Conservation (phyloP, 2,113 vertebrate species). For the Hemibagrus wyckioides region DNA sequence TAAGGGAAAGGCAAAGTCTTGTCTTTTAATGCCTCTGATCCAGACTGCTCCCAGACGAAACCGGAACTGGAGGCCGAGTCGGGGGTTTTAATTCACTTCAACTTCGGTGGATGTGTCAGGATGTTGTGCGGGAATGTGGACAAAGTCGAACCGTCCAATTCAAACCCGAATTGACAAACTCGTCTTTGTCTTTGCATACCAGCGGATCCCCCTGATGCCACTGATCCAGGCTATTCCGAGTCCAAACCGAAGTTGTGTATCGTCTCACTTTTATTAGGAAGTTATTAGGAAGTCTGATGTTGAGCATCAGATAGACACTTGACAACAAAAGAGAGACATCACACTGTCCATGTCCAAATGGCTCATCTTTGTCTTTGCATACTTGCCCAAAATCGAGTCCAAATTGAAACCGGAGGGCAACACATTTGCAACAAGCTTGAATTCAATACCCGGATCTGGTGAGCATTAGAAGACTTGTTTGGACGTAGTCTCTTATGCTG, state of each 20-base stretch:
- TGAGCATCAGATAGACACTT: too few species aligned
- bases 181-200: background rate
- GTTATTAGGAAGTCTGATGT: too few species aligned
- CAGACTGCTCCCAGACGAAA: conserved; percentile 49
- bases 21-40: conserved; percentile 42
- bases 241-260: background rate
- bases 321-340: background rate
- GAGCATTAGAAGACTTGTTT: background rate
- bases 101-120: conserved; percentile 50
- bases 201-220: too few species aligned
- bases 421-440: background rate
- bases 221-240: background rate
- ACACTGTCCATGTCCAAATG: background rate
- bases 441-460: background rate
- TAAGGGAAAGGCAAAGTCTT: conserved; percentile 16
- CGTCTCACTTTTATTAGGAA: too few species aligned
- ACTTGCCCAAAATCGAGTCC: background rate
- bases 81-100: conserved; percentile 59
- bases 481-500: background rate
- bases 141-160: conserved; percentile 41
- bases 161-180: too few species aligned
- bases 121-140: conserved; percentile 55
- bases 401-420: background rate
- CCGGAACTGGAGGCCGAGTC: conserved; percentile 49
- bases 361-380: background rate